Evolutionary conservation across 2,113 vertebrate species (phyloP).

Genomic region (Notiomystis cincta): DNA sequence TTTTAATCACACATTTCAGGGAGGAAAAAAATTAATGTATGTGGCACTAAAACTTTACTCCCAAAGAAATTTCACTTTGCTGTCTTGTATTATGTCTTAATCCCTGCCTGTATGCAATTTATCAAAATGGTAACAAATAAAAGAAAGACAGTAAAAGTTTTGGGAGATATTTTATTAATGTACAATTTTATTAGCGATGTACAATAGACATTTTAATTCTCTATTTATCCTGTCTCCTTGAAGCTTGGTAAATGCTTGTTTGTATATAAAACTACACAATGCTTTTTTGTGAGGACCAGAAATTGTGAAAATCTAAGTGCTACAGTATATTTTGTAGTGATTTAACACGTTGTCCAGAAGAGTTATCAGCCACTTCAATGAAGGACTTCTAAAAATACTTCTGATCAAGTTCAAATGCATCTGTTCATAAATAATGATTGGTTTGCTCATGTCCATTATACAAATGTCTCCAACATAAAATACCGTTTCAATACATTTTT

Average conservation of each 20-base stretch:
- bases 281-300: conserved; percentile 25
- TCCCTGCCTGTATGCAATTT: neutral
- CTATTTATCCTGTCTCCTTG: conserved; percentile 9
- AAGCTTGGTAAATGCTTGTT: conserved; percentile 48
- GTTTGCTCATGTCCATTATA: conserved; percentile 38
- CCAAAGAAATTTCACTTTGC: neutral
- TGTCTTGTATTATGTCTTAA: neutral
- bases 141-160: neutral
- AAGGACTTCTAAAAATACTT: conserved; percentile 56
- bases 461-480: conserved; percentile 67
- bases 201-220: conserved; percentile 56
- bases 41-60: neutral
- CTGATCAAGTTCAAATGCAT: conserved; percentile 57
- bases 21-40: neutral
- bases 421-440: conserved; percentile 71
- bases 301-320: conserved; percentile 50
- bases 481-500: conserved; percentile 59
- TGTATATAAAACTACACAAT: conserved; percentile 60
- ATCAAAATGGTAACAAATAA: neutral
- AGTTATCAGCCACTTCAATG: conserved; percentile 56
- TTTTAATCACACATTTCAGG: neutral
- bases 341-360: conserved; percentile 62
- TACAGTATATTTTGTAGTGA: conserved; percentile 66
- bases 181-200: conserved; percentile 46
- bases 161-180: conserved; percentile 68